A percentile compares a stretch with the other conserved stretches of the same genome.
These are phyloP conservation scores for Melolontha melolontha DNA, from an alignment of 2,888 invertebrate genomes.

Conservation along the genomic window DNA sequence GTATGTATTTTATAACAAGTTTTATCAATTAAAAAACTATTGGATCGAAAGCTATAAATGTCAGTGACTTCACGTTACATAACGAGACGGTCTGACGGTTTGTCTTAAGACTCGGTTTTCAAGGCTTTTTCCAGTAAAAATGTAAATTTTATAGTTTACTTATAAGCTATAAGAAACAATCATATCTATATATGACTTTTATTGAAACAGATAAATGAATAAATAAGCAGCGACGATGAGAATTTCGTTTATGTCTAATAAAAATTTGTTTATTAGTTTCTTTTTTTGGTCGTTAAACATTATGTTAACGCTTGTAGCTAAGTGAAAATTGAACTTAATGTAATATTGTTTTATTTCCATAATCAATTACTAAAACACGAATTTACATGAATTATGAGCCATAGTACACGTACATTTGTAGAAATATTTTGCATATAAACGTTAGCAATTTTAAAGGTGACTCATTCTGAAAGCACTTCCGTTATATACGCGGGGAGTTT, in stretches of 20 bases:
- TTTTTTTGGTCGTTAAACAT: conserved; percentile 24
- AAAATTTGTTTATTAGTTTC: conserved; percentile 29
- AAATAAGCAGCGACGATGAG: not conserved
- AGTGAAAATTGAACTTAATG: no score
- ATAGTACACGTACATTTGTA: no score
- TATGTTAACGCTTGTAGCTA: conserved; percentile 8
- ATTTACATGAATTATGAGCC: no score
- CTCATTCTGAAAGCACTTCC: no score
- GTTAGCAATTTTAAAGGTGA: no score
- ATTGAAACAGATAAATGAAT: conserved; percentile 19
- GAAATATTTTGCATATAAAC: no score
- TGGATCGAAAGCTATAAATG: conserved; percentile 27
- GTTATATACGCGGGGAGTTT: no score
- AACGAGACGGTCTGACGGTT: not conserved
- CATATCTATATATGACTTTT: conserved; percentile 25
- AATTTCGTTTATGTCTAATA: conserved; percentile 8
- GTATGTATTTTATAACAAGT: conserved; percentile 35
- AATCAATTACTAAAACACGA: no score
- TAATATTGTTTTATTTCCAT: no score
- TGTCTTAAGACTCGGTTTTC: not conserved
- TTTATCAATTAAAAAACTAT: conserved; percentile 35
- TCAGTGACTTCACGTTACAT: conserved; percentile 23
- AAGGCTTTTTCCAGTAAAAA: conserved; percentile 25
- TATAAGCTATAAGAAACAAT: conserved; percentile 24
- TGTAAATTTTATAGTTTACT: conserved; percentile 32